Percentiles rank a stretch among this genome's conserved stretches.
Evolutionary conservation across 2,888 invertebrate species (phyloP).

Genomic region (Machimus rusticus): DNA sequence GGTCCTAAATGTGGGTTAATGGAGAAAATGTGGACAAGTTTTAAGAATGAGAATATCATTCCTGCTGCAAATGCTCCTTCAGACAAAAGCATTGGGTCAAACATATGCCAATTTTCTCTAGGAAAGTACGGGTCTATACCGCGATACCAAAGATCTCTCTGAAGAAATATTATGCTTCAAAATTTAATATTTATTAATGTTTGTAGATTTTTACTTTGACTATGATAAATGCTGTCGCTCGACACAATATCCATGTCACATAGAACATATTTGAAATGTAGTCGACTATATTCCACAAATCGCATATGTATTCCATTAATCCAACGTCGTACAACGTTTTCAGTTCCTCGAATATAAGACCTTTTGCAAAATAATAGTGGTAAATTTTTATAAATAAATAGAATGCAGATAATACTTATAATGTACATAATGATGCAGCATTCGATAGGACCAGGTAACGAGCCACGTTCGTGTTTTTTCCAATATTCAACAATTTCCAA

Average conservation of each 20-base stretch:
- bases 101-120: slow-evolving; percentile 91
- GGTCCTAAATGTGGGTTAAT: slow-evolving; percentile 97
- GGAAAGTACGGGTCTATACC: slow-evolving; percentile 85
- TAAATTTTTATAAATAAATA: background rate
- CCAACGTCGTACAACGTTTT: slow-evolving; percentile 91
- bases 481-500: slow-evolving; percentile 76
- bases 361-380: slow-evolving; percentile 55
- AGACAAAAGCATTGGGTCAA: slow-evolving; percentile 92
- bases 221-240: slow-evolving; percentile 87
- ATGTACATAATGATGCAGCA: slow-evolving; percentile 87
- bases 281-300: slow-evolving; percentile 98
- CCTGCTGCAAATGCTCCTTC: slow-evolving; percentile 95
- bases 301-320: slow-evolving; percentile 87
- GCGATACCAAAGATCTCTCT: slow-evolving; percentile 73
- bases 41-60: slow-evolving; percentile 95
- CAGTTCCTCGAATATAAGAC: slow-evolving; percentile 96
- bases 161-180: background rate
- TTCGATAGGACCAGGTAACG: slow-evolving; percentile 81
- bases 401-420: slow-evolving; percentile 71
- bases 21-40: slow-evolving; percentile 95
- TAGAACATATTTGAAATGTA: slow-evolving; percentile 97
- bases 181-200: background rate
- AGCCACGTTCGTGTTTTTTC: slow-evolving; percentile 80
- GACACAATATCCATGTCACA: slow-evolving; percentile 88
- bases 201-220: slow-evolving; percentile 74